phyloP scores from a whole-genome alignment of 2,797 vertebrate species.

The Rhyacichthys aspro region DNA sequence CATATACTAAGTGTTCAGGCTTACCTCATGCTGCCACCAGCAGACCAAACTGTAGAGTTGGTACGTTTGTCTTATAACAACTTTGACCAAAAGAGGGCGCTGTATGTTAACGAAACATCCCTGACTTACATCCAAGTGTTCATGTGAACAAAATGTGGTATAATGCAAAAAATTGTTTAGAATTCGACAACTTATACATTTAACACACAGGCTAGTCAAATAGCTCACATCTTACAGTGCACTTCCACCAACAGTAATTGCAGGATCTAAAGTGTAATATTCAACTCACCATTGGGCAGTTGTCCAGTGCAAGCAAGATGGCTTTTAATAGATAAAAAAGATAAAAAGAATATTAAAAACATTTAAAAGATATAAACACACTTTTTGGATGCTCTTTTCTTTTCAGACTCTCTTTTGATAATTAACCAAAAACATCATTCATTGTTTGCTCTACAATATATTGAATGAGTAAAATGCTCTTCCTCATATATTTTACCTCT shows the following conservation, averaged over 20 bases:
- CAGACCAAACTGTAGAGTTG: slow-evolving; percentile 15
- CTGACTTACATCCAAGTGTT: neutral
- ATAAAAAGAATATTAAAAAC: slow-evolving; percentile 30
- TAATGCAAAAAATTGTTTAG: too few species aligned
- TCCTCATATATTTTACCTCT: neutral
- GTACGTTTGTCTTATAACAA: neutral
- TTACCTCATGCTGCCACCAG: slow-evolving; percentile 35
- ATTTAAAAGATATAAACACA: slow-evolving; percentile 6
- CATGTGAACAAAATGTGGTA: neutral
- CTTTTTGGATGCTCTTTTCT: too few species aligned
- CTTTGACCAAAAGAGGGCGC: slow-evolving; percentile 67
- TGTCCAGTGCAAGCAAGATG: slow-evolving; percentile 80
- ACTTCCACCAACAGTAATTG: too few species aligned
- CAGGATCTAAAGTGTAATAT: neutral
- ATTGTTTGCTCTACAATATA: too few species aligned
- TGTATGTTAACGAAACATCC: slow-evolving; percentile 34
- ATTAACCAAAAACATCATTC: too few species aligned
- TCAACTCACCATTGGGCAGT: slow-evolving; percentile 85
- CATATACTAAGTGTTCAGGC: neutral
- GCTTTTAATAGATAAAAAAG: slow-evolving; percentile 71
- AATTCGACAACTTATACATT: too few species aligned
- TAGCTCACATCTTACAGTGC: too few species aligned
- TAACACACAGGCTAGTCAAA: neutral
- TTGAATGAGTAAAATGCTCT: too few species aligned
- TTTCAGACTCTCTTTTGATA: too few species aligned